These are phyloP conservation scores for Buathra laborator DNA, from an alignment of 2,888 invertebrate species.

Conservation along the genomic window DNA sequence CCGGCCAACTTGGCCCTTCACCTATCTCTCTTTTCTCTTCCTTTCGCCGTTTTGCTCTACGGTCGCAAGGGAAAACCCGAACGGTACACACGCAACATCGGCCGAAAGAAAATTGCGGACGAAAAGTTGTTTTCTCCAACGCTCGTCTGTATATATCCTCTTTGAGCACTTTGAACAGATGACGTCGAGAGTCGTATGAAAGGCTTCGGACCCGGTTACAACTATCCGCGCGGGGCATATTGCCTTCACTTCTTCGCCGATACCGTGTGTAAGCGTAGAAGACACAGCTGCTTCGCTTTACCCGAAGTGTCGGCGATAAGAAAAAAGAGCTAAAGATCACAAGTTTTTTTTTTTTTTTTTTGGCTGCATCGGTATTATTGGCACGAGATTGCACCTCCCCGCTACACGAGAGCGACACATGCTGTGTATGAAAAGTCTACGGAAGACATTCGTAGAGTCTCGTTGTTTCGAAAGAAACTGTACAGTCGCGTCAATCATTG, in stretches of 20 bases:
- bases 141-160: constrained; percentile 75
- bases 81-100: constrained; percentile 36
- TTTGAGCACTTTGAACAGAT: constrained; percentile 83
- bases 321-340: constrained; percentile 24
- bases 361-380: constrained; percentile 51
- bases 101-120: constrained; percentile 80
- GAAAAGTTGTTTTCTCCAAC: constrained; percentile 79
- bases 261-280: constrained; percentile 25
- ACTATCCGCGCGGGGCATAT: constrained; percentile 41
- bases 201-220: constrained; percentile 41
- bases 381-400: constrained; percentile 36
- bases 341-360: constrained; percentile 39
- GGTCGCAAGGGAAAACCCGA: constrained; percentile 53
- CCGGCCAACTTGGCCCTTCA: constrained; percentile 59
- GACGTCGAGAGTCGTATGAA: constrained; percentile 73
- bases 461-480: constrained; percentile 28
- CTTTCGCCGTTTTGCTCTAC: constrained; percentile 37
- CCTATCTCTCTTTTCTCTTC: constrained; percentile 45
- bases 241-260: constrained; percentile 46
- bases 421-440: not conserved
- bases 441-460: not conserved
- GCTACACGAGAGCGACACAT: constrained; percentile 20
- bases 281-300: constrained; percentile 25
- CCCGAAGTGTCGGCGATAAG: constrained; percentile 27
- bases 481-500: not conserved